A percentile compares a stretch with the other conserved stretches of the same genome.
phyloP scores from a whole-genome alignment of 2,797 vertebrate species.

The Crenuchus spilurus region DNA sequence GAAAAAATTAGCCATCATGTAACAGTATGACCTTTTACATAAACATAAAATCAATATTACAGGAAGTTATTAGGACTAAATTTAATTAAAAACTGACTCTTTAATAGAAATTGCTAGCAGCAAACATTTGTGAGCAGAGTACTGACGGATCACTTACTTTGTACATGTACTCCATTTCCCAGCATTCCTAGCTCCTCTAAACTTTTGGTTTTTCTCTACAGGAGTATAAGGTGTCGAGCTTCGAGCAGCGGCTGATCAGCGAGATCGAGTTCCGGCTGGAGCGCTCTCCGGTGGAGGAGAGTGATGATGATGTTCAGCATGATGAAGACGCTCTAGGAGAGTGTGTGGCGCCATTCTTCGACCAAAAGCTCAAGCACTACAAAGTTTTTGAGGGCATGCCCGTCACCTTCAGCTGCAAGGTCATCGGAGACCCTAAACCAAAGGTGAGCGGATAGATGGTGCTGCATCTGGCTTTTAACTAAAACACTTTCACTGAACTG shows the following conservation, averaged over 20 bases:
- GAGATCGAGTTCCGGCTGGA: conserved; percentile 97
- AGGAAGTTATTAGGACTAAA: too few relatives aligned
- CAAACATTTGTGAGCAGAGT: too few relatives aligned
- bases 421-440: conserved; percentile 90
- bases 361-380: conserved; percentile 92
- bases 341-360: conserved; percentile 80
- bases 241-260: conserved; percentile 96
- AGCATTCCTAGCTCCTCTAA: neutral
- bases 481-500: too few relatives aligned
- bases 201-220: conserved; percentile 54
- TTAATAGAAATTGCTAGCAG: too few relatives aligned
- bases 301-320: conserved; percentile 87
- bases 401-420: conserved; percentile 91
- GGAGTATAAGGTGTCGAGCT: conserved; percentile 99
- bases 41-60: too few relatives aligned
- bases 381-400: conserved; percentile 99
- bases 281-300: conserved; percentile 92
- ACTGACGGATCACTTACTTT: too few relatives aligned
- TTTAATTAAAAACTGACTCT: too few relatives aligned
- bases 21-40: too few relatives aligned
- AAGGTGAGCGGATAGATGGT: conserved; percentile 86
- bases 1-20: too few relatives aligned
- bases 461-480: too few relatives aligned
- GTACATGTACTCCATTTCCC: too few relatives aligned
- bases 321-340: conserved; percentile 75